Base-by-base conservation (phyloP, 1,140 invertebrate species). In the Epicauta chinensis region DNA sequence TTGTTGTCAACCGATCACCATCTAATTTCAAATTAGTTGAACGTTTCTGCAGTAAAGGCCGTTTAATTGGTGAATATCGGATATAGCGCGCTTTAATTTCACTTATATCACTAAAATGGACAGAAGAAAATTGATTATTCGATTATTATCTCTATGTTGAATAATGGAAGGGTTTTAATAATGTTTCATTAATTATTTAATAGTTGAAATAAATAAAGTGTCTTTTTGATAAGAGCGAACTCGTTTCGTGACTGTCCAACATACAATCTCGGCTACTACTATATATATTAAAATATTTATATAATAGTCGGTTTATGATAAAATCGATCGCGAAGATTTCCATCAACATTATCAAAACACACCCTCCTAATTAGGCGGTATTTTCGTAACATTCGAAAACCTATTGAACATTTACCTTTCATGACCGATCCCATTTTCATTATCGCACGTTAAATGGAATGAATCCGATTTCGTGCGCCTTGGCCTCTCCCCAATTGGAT, bases 401-500 rank as follows among this genome's bases (percentile, higher is more conserved):
- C 4, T 3, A 2, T 7, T 23, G 7, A 7, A 23, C 4, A 2
- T 7, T 23, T 7, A 23, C 23, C 23, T 23, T 23, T 23, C 23
- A 23, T 23, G 23, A 7, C 23, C 23, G 7, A 23, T 23, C 23
- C 23, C 23, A 5, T 3, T 23, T 23, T 23, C 23, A 7, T n/a
- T n/a, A n/a, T 23, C 23, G 23, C 23, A 3, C 4, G 7, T 23
- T 7, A 23, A 23, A 23, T 7, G 23, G 23, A 23, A 23, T 7
- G 23, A 23, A 23, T 23, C 23, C 23, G 7, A 7, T 23, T 7
- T 23, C 7, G 23, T 5, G 7, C 23, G 23, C 23, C 23, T 23
- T 16, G 41, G 30, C 6, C 38, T 50, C 23, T 55, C 34, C 4
- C 4, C 23, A n/a, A 56, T 16, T 6, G 53, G 49, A 51, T 56